Percentiles rank a stretch among this genome's conserved stretches.
These are phyloP conservation scores for Protomyctophum bolini DNA, from an alignment of 2,113 vertebrate genomes.

Conservation along the genomic window DNA sequence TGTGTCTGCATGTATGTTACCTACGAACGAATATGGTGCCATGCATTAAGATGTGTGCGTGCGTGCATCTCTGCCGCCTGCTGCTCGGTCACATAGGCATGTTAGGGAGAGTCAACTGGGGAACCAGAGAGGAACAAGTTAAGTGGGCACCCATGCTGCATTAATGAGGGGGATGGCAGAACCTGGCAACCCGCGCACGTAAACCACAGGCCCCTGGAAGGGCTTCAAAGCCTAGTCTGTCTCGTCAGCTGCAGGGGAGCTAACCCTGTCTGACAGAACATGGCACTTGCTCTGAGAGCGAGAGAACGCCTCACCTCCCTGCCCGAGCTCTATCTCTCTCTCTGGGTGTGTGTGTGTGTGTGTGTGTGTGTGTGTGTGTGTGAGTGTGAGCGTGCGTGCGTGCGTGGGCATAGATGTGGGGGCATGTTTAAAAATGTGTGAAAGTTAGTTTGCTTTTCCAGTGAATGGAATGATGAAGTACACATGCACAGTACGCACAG, in stretches of 20 bases:
- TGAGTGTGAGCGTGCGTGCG: not conserved
- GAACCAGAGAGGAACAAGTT: constrained; percentile 46
- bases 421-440: not conserved
- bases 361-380: not conserved
- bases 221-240: constrained; percentile 67
- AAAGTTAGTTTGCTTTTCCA: not conserved
- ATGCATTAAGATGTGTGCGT: not conserved
- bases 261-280: constrained; percentile 74
- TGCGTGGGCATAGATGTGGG: not conserved
- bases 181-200: constrained; percentile 70
- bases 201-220: constrained; percentile 59
- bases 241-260: constrained; percentile 53
- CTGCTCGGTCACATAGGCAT: constrained; percentile 27
- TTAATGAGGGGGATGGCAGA: constrained; percentile 68
- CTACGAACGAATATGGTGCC: no score
- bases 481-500: no score
- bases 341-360: not conserved
- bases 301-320: constrained; percentile 44
- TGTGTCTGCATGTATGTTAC: no score
- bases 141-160: constrained; percentile 64
- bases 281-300: constrained; percentile 58
- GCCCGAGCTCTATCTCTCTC: constrained; percentile 1
- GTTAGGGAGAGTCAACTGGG: constrained; percentile 34
- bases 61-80: constrained; percentile 28
- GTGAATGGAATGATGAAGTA: not conserved